These are phyloP conservation scores for Chrysolina americana DNA, from an alignment of 2,888 invertebrate genomes.

Conservation along the genomic window DNA sequence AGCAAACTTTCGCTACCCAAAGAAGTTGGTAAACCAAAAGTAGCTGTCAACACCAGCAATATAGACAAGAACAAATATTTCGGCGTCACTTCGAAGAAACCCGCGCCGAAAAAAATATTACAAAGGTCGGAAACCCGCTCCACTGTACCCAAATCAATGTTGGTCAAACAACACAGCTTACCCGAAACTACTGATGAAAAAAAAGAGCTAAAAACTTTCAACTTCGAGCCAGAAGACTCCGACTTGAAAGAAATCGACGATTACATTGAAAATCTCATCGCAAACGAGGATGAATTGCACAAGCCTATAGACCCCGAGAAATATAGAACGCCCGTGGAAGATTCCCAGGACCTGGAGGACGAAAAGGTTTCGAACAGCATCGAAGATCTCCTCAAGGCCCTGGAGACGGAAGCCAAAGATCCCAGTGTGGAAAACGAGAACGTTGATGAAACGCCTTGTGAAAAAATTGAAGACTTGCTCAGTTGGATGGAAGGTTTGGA, in stretches of 20 bases:
- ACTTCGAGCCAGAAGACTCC: constrained; percentile 68
- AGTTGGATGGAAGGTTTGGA: constrained; percentile 68
- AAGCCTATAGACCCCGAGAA: constrained; percentile 64
- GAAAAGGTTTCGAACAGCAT: constrained; percentile 66
- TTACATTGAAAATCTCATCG: constrained; percentile 67
- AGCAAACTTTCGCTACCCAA: constrained; percentile 67
- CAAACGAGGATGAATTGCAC: constrained; percentile 66
- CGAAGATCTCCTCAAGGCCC: constrained; percentile 67
- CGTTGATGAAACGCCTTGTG: constrained; percentile 56
- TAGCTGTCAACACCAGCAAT: constrained; percentile 63
- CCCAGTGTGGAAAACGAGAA: constrained; percentile 39
- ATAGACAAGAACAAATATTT: constrained; percentile 68
- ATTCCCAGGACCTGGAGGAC: constrained; percentile 52
- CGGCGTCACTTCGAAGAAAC: constrained; percentile 57
- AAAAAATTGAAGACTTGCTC: constrained; percentile 68
- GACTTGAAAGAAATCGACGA: constrained; percentile 66
- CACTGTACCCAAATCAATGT: constrained; percentile 42
- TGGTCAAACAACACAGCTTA: constrained; percentile 61
- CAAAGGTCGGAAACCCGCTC: constrained; percentile 56
- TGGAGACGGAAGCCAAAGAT: constrained; percentile 64
- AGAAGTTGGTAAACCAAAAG: constrained; percentile 67
- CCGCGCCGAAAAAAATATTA: constrained; percentile 31
- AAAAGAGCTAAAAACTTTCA: constrained; percentile 59
- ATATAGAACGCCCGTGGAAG: constrained; percentile 48
- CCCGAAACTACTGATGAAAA: constrained; percentile 58